A percentile compares a stretch with the other conserved stretches of the same genome.
Conservation (phyloP, 2,888 invertebrate genomes). For the Andrena fulva region DNA sequence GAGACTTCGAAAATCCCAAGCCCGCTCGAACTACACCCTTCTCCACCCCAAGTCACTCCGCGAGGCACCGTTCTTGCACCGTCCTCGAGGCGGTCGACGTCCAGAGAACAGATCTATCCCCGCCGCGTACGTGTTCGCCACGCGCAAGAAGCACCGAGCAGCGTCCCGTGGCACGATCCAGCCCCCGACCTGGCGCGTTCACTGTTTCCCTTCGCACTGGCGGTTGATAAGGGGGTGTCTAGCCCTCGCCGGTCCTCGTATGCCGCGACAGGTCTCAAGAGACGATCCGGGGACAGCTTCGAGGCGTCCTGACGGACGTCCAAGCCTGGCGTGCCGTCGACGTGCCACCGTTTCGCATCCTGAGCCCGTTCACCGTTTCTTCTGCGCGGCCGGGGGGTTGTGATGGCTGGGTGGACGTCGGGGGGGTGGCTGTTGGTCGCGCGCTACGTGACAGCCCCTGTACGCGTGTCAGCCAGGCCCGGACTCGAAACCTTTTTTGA, state of each 20-base stretch:
- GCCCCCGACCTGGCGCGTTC: neutral
- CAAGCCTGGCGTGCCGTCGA: constrained; percentile 2
- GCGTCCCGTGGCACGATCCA: neutral
- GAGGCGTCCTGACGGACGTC: constrained; percentile 24
- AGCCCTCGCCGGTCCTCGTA: constrained; percentile 58
- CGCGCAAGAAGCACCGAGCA: neutral
- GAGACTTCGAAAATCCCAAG: neutral
- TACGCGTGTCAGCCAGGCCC: constrained; percentile 58
- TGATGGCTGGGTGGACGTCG: neutral
- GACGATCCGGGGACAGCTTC: constrained; percentile 20
- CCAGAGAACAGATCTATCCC: neutral
- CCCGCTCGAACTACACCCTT: too few species aligned
- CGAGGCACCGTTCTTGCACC: too few species aligned
- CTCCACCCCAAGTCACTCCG: too few species aligned
- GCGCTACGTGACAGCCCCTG: constrained; percentile 20
- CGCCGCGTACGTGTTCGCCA: neutral
- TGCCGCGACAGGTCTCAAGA: constrained; percentile 63
- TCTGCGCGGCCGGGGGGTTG: neutral
- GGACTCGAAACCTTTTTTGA: constrained; percentile 70
- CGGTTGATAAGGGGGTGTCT: neutral
- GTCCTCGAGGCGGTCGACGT: neutral
- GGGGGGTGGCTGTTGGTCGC: constrained; percentile 20
- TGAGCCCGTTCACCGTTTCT: neutral
- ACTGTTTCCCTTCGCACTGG: neutral
- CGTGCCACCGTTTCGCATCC: constrained; percentile 29